Evolutionary conservation across 1,140 invertebrate genomes (phyloP).

Genomic region (Bombus pascuorum): DNA sequence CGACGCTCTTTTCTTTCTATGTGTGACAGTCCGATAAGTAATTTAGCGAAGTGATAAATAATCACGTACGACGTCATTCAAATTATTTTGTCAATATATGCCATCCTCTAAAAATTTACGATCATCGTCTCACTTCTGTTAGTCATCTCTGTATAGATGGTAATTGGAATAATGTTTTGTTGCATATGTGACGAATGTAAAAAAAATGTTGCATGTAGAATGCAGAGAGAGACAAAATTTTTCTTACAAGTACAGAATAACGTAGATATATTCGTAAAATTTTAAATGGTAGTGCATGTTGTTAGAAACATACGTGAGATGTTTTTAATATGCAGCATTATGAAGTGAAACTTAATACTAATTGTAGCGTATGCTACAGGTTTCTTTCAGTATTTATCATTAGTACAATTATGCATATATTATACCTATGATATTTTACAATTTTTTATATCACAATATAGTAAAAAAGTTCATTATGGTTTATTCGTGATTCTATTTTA

Average conservation of each 20-base stretch:
- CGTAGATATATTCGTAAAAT: background rate
- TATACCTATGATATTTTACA: too few species aligned
- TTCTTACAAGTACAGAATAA: background rate
- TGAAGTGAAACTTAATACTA: too few species aligned
- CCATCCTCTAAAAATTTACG: background rate
- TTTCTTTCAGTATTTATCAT: too few species aligned
- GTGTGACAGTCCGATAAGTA: constrained; percentile 2
- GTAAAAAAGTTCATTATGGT: too few species aligned
- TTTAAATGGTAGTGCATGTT: background rate
- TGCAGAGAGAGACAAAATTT: background rate
- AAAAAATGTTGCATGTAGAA: too few species aligned
- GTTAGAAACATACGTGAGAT: too few species aligned
- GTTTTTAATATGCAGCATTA: too few species aligned
- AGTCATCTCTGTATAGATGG: too few species aligned
- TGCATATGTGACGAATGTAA: background rate
- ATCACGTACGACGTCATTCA: constrained; percentile 1
- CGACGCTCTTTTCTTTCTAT: background rate
- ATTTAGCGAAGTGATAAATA: constrained; percentile 63
- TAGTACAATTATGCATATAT: too few species aligned
- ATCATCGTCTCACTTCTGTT: background rate
- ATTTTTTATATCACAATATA: too few species aligned
- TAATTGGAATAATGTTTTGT: background rate
- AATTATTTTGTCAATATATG: background rate
- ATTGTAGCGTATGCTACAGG: too few species aligned
- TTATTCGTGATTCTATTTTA: too few species aligned